Conservation (phyloP, 2,888 invertebrate species). For the Caradrina kadenii region DNA sequence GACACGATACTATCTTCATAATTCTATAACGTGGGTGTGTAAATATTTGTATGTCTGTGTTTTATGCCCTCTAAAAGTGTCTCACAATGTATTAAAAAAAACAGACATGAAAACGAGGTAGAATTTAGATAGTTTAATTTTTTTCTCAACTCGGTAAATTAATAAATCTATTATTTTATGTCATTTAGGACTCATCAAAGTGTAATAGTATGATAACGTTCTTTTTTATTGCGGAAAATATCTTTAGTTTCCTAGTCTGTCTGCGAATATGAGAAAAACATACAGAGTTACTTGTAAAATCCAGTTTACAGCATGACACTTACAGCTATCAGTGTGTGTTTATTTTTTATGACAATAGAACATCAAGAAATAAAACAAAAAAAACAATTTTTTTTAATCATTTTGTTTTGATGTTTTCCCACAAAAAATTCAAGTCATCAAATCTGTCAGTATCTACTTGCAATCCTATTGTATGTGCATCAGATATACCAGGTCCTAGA, state of each 20-base stretch:
- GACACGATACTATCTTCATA: conserved; percentile 79
- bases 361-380: background rate
- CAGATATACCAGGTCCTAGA: no score
- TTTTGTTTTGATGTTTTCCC: no score
- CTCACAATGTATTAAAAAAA: conserved; percentile 65
- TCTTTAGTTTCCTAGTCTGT: conserved; percentile 4
- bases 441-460: no score
- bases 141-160: conserved; percentile 54
- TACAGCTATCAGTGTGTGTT: background rate
- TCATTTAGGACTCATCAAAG: conserved; percentile 61
- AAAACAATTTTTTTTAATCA: background rate
- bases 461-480: no score
- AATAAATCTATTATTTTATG: conserved; percentile 63
- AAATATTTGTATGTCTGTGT: conserved; percentile 70
- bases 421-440: no score
- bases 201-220: conserved; percentile 54
- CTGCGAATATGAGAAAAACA: conserved; percentile 7
- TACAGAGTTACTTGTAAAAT: background rate
- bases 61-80: conserved; percentile 67
- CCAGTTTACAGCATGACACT: background rate
- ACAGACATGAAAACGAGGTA: conserved; percentile 48
- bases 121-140: conserved; percentile 48
- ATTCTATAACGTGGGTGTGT: conserved; percentile 74
- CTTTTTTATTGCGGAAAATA: conserved; percentile 52
- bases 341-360: background rate